Conservation (phyloP, 2,113 vertebrate genomes). For the Pteruthius melanotis region DNA sequence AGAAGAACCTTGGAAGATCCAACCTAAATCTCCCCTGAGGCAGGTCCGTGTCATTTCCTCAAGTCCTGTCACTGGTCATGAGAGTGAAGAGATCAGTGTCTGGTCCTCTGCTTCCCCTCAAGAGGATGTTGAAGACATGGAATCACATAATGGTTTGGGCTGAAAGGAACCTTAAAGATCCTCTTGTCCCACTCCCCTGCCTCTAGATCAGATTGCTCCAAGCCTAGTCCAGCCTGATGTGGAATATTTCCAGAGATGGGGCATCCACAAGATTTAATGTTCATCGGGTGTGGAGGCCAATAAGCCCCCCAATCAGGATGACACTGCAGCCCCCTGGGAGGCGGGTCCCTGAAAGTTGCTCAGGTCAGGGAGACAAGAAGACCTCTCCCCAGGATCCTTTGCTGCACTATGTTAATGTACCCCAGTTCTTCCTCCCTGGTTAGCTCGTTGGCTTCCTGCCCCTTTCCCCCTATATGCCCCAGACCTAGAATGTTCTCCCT, state of each 20-base stretch:
- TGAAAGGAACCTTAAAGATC: neutral
- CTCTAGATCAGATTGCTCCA: neutral
- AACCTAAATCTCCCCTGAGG: neutral
- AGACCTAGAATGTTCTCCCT: too few relatives aligned
- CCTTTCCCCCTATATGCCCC: too few relatives aligned
- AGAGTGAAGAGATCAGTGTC: neutral
- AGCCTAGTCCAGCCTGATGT: neutral
- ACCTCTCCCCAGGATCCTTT: too few relatives aligned
- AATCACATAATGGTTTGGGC: neutral
- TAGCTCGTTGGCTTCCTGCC: too few relatives aligned
- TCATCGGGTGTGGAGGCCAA: neutral
- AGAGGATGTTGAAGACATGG: neutral
- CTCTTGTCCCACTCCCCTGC: neutral
- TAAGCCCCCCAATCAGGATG: too few relatives aligned
- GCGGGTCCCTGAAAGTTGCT: too few relatives aligned
- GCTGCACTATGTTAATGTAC: too few relatives aligned
- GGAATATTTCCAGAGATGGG: neutral
- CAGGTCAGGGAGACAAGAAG: too few relatives aligned
- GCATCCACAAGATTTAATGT: neutral
- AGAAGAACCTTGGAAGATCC: neutral
- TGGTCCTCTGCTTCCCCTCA: neutral
- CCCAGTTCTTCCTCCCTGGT: too few relatives aligned
- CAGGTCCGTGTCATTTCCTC: neutral
- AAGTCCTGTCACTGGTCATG: fast-evolving
- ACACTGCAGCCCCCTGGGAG: too few relatives aligned